These are phyloP conservation scores for Chanos chanos DNA, from an alignment of 2,797 vertebrate genomes.

Conservation along the genomic window DNA sequence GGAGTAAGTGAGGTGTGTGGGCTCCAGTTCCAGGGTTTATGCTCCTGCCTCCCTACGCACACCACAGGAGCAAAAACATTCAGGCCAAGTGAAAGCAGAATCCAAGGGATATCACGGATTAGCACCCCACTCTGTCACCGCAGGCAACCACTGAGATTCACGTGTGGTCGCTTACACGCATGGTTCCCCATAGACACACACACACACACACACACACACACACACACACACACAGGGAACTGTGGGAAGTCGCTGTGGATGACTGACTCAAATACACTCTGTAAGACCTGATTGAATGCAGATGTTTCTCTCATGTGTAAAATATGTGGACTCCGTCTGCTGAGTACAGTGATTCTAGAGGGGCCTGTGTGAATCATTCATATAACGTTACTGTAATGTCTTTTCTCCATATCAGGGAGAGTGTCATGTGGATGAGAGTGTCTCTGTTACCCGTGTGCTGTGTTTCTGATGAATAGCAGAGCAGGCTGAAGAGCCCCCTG, in stretches of 20 bases:
- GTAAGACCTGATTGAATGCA: conserved; percentile 7
- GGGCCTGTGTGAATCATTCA: not conserved
- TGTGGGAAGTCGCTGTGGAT: conserved; percentile 25
- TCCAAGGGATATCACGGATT: conserved; percentile 71
- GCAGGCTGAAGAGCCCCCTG: conserved; percentile 35
- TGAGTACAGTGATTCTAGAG: not conserved
- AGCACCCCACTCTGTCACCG: conserved; percentile 66
- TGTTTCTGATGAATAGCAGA: conserved; percentile 7
- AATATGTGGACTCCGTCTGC: not conserved
- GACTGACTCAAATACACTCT: conserved; percentile 33
- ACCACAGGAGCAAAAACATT: conserved; percentile 76
- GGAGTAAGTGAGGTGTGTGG: too few relatives aligned
- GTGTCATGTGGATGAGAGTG: too few relatives aligned
- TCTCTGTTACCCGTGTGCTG: too few relatives aligned
- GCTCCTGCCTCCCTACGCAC: conserved; percentile 69
- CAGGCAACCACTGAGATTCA: conserved; percentile 64
- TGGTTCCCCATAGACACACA: conserved; percentile 11
- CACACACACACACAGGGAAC: conserved; percentile 28
- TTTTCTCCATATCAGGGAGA: too few relatives aligned
- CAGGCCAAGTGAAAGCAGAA: conserved; percentile 68
- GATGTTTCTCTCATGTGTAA: conserved; percentile 13
- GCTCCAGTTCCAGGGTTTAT: too few relatives aligned
- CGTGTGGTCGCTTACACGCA: conserved; percentile 22
- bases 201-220: conserved; percentile 24
- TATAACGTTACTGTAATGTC: not conserved